Base-by-base conservation (phyloP, 2,888 invertebrate species). In the Parelbella ahira region DNA sequence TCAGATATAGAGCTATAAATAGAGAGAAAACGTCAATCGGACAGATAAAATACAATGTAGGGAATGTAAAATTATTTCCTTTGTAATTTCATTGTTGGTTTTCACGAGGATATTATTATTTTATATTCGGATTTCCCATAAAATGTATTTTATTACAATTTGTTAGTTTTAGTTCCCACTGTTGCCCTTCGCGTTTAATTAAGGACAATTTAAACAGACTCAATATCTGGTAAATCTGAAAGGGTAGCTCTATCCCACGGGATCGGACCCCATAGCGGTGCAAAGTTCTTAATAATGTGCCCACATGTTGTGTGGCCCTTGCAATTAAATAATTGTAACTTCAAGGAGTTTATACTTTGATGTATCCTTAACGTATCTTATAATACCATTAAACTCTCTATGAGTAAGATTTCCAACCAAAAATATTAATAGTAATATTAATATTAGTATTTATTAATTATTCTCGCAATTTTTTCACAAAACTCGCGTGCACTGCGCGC, bases 211-310 rank as follows among this genome's bases (percentile, higher is more conserved):
- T 27, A 47, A 48, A 44, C 45, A 25, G 24, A 45, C 38, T 30
- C 30, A 49, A 58, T 49, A 58, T 55, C 52, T 59, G 48, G 47
- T 37, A 48, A 51, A 56, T 63, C 54, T 54, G 61, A 72, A 82
- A 76, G 82, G 82, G 80, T 75, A 69, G 61, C 51, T 63, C 58
- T 70, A 69, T 84, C 83, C 83, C 86, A 84, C 82, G 86, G 84
- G 74, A 71, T 66, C 60, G 55, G 57, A 74, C 84, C 84, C 86
- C 84, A 75, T 78, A 75, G 64, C 61, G 84, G 80, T 80, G 78
- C 75, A 68, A 68, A 65, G 59, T 62, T 54, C 59, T 58, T 62
- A 68, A 81, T 79, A 80, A 78, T 83, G 57, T 72, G 68, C 84
- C 86, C 83, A 75, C 83, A 84, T 83, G 75, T 56, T 56, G 78